Evolutionary conservation across 2,888 invertebrate genomes (phyloP).

Genomic region (Cotesia congregata): DNA sequence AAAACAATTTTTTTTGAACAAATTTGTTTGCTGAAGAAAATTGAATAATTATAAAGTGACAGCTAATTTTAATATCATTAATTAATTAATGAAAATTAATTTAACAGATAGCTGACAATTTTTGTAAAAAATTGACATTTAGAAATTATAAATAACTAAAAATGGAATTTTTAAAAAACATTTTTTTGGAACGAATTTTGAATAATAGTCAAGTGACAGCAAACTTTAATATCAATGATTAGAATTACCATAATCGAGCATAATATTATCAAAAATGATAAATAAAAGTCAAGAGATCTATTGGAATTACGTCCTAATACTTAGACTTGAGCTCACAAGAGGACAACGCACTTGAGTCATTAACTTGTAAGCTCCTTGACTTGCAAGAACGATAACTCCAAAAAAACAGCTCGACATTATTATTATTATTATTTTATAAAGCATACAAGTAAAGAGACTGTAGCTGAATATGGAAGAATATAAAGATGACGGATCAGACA

Average conservation of each 20-base stretch:
- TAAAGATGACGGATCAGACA: slow-evolving; percentile 51
- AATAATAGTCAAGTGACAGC: no score
- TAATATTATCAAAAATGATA: background rate
- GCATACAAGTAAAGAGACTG: slow-evolving; percentile 34
- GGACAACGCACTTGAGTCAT: slow-evolving; percentile 40
- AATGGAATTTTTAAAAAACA: no score
- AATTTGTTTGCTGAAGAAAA: no score
- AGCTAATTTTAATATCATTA: no score
- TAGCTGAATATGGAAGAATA: background rate
- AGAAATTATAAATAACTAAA: no score
- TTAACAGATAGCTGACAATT: no score
- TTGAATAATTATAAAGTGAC: no score
- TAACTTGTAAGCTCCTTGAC: slow-evolving; percentile 41
- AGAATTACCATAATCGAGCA: background rate
- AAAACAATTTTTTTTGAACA: no score
- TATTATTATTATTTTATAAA: slow-evolving; percentile 29
- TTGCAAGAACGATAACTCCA: slow-evolving; percentile 30
- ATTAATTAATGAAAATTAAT: no score
- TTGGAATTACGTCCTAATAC: background rate
- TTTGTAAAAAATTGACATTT: no score
- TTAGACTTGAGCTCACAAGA: slow-evolving; percentile 13
- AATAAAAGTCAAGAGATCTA: background rate
- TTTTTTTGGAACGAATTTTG: no score
- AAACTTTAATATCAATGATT: no score
- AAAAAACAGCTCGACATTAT: slow-evolving; percentile 3